Evolutionary conservation across 2,888 invertebrate species (phyloP).

Genomic region (Hyalella azteca): DNA sequence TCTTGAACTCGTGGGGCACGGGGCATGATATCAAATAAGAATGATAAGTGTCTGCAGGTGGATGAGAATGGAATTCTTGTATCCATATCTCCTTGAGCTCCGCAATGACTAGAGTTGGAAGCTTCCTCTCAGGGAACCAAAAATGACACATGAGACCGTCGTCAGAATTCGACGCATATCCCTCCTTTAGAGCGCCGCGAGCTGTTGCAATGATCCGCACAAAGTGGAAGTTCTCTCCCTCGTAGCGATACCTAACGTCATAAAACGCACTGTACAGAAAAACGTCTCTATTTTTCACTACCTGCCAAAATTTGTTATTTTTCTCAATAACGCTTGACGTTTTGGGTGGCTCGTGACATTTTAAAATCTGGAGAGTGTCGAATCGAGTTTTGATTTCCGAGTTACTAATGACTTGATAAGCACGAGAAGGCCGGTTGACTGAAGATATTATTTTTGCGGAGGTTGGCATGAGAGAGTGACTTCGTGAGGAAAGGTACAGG

Average conservation of each 20-base stretch:
- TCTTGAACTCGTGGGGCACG: constrained; percentile 66
- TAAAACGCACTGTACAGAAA: constrained; percentile 56
- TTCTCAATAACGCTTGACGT: constrained; percentile 10
- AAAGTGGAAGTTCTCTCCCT: constrained; percentile 46
- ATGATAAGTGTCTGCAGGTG: constrained; percentile 63
- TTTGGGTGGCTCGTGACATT: constrained; percentile 26
- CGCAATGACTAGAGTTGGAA: constrained; percentile 38
- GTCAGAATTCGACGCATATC: not conserved
- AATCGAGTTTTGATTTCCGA: constrained; percentile 48
- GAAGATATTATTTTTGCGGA: not conserved
- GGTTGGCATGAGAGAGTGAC: not conserved
- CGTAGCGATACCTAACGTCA: constrained; percentile 56
- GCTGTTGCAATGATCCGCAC: constrained; percentile 59
- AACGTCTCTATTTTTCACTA: constrained; percentile 35
- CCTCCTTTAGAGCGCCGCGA: constrained; percentile 42
- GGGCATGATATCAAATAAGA: constrained; percentile 73
- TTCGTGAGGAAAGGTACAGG: constrained; percentile 16
- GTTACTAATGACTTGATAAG: constrained; percentile 20
- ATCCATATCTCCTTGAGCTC: constrained; percentile 69
- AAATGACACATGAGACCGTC: constrained; percentile 35
- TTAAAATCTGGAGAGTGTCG: constrained; percentile 31
- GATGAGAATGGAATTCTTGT: constrained; percentile 68
- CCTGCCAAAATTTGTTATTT: constrained; percentile 52
- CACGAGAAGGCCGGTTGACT: not conserved
- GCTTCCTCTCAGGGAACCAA: constrained; percentile 42